Conservation (phyloP, 2,797 vertebrate species). For the Podarcis siculus region DNA sequence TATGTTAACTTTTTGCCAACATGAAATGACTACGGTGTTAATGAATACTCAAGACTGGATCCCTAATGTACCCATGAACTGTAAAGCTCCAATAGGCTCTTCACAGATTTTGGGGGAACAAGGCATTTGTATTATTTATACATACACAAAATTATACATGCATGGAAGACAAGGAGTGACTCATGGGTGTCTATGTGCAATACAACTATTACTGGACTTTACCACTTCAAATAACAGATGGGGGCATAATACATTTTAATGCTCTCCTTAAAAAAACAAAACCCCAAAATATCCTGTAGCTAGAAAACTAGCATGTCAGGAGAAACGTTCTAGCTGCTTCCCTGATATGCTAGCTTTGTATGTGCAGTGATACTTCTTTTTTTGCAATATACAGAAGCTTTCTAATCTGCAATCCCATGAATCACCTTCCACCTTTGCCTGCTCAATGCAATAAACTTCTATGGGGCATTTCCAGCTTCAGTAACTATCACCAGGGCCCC, state of each 20-base stretch:
- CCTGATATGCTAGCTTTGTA: too few relatives aligned
- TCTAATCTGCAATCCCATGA: not conserved
- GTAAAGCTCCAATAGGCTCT: not conserved
- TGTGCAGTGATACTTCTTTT: not conserved
- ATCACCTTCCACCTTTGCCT: not conserved
- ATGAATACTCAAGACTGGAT: not conserved
- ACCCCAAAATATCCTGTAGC: too few relatives aligned
- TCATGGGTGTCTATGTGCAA: not conserved
- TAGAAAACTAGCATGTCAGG: not conserved
- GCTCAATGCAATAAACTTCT: not conserved
- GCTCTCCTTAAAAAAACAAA: not conserved
- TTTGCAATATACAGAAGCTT: not conserved
- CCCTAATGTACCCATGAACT: not conserved
- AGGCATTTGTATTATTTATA: not conserved
- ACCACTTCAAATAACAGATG: not conserved
- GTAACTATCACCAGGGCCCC: not conserved
- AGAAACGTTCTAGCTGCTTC: not conserved
- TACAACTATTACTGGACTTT: not conserved
- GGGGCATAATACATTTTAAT: too few relatives aligned
- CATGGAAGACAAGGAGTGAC: not conserved
- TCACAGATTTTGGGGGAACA: not conserved
- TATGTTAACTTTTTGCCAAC: not conserved
- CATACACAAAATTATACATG: not conserved
- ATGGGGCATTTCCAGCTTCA: not conserved
- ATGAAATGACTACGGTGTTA: not conserved